Percentiles rank a stretch among this genome's conserved stretches.
These are phyloP conservation scores for Lasius fuliginosus DNA, from an alignment of 2,888 invertebrate genomes.

Conservation along the genomic window DNA sequence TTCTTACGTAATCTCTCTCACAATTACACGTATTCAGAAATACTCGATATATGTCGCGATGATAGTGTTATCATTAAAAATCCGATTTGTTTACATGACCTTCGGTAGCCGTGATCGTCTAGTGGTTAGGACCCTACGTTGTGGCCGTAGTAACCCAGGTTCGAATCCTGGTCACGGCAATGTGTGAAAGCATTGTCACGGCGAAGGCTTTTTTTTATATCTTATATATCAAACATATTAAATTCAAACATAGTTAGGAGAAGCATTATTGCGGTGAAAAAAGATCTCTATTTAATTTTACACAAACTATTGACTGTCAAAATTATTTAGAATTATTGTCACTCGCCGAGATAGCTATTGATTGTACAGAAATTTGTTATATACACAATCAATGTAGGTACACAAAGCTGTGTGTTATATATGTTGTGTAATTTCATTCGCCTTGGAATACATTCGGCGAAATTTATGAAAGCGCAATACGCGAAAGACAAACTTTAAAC, in stretches of 20 bases:
- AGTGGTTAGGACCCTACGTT: slow-evolving; percentile 86
- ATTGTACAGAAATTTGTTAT: neutral
- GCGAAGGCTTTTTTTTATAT: slow-evolving; percentile 75
- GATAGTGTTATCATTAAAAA: slow-evolving; percentile 10
- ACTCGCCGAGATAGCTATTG: neutral
- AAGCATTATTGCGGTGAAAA: neutral
- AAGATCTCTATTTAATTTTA: neutral
- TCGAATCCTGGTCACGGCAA: slow-evolving; percentile 87
- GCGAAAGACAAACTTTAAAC: neutral
- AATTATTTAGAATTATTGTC: neutral
- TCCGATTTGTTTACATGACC: slow-evolving; percentile 44
- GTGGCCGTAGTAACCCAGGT: slow-evolving; percentile 87
- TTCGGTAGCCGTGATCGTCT: slow-evolving; percentile 82
- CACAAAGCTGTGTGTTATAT: neutral
- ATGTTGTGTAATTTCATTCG: neutral
- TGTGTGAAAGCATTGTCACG: slow-evolving; percentile 81
- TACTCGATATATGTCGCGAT: neutral
- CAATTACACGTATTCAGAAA: neutral
- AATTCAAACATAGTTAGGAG: neutral
- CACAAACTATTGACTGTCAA: neutral
- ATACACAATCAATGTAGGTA: neutral
- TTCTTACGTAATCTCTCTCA: neutral
- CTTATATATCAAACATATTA: neutral
- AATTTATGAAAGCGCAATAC: neutral
- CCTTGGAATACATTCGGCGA: neutral